Percentiles rank a stretch among this genome's conserved stretches.
phyloP scores from a whole-genome alignment of 2,888 invertebrate genomes.

The Phalera bucephala region DNA sequence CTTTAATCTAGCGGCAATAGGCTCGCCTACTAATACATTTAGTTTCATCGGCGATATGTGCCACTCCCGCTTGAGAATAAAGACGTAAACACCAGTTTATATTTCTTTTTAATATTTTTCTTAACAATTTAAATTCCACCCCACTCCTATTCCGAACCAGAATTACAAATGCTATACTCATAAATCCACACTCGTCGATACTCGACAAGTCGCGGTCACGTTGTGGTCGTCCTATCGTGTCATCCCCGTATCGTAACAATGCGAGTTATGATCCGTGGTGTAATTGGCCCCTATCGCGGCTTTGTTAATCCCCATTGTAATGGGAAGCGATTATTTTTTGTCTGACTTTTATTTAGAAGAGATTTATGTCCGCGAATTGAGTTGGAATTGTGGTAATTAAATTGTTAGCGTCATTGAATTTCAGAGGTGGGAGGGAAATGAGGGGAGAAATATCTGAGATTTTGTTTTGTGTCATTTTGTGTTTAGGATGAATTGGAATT shows the following conservation, averaged over 20 bases:
- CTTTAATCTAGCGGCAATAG: too few relatives aligned
- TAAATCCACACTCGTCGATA: conserved; percentile 32
- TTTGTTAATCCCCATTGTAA: conserved; percentile 1
- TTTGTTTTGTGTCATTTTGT: too few relatives aligned
- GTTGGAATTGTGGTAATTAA: conserved; percentile 1
- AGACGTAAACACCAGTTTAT: not conserved
- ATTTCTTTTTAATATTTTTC: too few relatives aligned
- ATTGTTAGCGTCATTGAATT: not conserved
- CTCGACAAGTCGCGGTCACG: conserved; percentile 27
- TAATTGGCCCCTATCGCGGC: conserved; percentile 13
- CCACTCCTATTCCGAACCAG: conserved; percentile 2
- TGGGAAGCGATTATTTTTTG: conserved; percentile 1
- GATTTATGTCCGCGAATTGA: conserved; percentile 1
- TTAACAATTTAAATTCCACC: too few relatives aligned
- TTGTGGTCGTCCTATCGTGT: conserved; percentile 19
- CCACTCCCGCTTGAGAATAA: too few relatives aligned
- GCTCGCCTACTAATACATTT: too few relatives aligned
- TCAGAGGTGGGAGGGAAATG: too few relatives aligned
- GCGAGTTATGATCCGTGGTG: conserved; percentile 28
- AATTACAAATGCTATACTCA: conserved; percentile 14
- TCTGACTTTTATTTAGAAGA: not conserved
- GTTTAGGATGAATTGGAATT: too few relatives aligned
- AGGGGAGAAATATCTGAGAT: too few relatives aligned
- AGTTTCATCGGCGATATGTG: too few relatives aligned
- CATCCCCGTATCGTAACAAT: conserved; percentile 18